These are phyloP conservation scores for Marasmarcha lunaedactyla DNA, from an alignment of 2,888 invertebrate species.

Conservation along the genomic window DNA sequence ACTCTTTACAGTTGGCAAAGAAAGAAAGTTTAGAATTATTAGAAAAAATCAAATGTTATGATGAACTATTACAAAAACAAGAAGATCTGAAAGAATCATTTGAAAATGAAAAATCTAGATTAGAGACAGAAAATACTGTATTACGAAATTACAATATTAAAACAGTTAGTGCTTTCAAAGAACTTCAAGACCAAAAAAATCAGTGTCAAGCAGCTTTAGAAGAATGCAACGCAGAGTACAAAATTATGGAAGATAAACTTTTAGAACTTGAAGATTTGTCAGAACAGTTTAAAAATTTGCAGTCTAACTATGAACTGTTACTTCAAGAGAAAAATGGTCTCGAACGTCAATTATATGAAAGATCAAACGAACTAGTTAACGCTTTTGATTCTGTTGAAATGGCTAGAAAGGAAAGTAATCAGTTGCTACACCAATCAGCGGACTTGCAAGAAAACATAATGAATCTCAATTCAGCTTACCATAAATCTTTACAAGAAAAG, in stretches of 20 bases:
- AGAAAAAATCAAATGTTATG: constrained; percentile 31
- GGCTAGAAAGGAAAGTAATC: constrained; percentile 29
- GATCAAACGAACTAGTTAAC: constrained; percentile 24
- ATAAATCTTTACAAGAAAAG: constrained; percentile 26
- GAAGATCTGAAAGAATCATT: constrained; percentile 20
- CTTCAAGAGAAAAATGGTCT: constrained; percentile 26
- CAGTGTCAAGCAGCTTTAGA: constrained; percentile 29
- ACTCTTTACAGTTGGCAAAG: constrained; percentile 30
- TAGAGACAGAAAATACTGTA: constrained; percentile 32
- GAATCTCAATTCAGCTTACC: constrained; percentile 21
- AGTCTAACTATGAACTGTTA: constrained; percentile 24
- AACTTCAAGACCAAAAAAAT: constrained; percentile 29
- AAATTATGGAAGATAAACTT: constrained; percentile 28
- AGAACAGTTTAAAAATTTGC: constrained; percentile 23
- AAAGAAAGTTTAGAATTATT: constrained; percentile 42
- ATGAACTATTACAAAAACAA: constrained; percentile 23
- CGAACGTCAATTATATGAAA: constrained; percentile 27
- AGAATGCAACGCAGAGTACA: constrained; percentile 31
- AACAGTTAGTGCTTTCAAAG: constrained; percentile 23
- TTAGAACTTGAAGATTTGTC: constrained; percentile 23
- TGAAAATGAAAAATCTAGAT: constrained; percentile 24
- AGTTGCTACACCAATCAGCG: constrained; percentile 24
- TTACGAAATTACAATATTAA: constrained; percentile 28
- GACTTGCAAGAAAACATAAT: constrained; percentile 24
- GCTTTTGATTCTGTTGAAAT: constrained; percentile 24